Evolutionary conservation across 2,888 invertebrate species (phyloP).

Genomic region (Cataglyphis cursor): DNA sequence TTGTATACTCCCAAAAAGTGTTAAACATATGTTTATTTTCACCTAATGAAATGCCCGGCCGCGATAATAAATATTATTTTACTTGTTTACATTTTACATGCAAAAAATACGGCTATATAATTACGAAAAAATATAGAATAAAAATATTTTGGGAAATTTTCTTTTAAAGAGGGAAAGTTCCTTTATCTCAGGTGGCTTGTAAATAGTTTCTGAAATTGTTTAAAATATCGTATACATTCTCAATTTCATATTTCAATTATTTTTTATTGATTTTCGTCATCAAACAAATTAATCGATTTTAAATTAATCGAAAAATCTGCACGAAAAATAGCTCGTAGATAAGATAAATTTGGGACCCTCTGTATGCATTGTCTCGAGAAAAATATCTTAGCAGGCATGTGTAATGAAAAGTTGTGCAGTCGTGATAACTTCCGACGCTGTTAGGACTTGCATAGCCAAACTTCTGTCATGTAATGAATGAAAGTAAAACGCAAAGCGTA

Average conservation of each 20-base stretch:
- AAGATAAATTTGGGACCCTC: neutral
- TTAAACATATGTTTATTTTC: constrained; percentile 16
- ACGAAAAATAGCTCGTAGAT: neutral
- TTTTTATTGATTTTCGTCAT: neutral
- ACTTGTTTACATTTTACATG: constrained; percentile 1
- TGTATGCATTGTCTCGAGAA: constrained; percentile 19
- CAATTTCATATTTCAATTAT: neutral
- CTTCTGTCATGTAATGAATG: constrained; percentile 46
- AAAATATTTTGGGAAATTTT: neutral
- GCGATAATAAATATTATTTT: constrained; percentile 10
- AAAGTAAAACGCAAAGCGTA: constrained; percentile 46
- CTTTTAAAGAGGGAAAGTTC: neutral
- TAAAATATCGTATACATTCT: neutral
- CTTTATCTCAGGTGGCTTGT: neutral
- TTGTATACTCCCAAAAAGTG: constrained; percentile 6
- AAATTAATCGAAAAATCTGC: neutral
- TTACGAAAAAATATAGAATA: neutral
- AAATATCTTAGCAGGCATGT: constrained; percentile 27
- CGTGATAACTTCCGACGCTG: constrained; percentile 45
- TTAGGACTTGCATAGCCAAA: constrained; percentile 36
- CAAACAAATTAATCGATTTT: neutral
- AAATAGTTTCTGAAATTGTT: neutral
- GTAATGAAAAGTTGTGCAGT: constrained; percentile 43
- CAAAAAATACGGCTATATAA: neutral
- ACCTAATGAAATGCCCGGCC: constrained; percentile 4